Conservation (phyloP, 2,888 invertebrate genomes). For the Drosophila neotestacea region DNA sequence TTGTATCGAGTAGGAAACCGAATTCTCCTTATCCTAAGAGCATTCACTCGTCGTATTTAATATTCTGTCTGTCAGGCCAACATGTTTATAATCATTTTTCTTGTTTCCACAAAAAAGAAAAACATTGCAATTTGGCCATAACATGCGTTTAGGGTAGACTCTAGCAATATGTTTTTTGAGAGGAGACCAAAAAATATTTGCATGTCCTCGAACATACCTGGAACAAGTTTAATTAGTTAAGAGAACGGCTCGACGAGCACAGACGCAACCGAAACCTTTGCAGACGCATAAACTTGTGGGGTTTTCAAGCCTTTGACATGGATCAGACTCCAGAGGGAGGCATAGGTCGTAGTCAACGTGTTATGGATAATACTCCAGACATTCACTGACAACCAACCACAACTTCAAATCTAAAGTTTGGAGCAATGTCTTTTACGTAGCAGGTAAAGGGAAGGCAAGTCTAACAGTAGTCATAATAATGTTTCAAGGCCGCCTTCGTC, state of each 20-base stretch:
- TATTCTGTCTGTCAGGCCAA: slow-evolving; percentile 40
- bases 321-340: slow-evolving; percentile 56
- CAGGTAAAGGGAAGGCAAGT: slow-evolving; percentile 16
- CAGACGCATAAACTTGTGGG: slow-evolving; percentile 53
- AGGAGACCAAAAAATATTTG: slow-evolving; percentile 55
- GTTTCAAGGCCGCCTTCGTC: slow-evolving; percentile 73
- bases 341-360: slow-evolving; percentile 68
- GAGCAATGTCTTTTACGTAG: slow-evolving; percentile 11
- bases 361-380: slow-evolving; percentile 33
- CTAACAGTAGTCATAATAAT: slow-evolving; percentile 74
- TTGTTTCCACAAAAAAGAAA: slow-evolving; percentile 51
- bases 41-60: slow-evolving; percentile 14
- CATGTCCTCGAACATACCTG: slow-evolving; percentile 51
- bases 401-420: slow-evolving; percentile 71
- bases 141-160: slow-evolving; percentile 51
- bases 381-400: slow-evolving; percentile 69
- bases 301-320: slow-evolving; percentile 51
- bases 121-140: slow-evolving; percentile 52
- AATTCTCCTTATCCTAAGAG: background rate
- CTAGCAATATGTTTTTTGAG: slow-evolving; percentile 25
- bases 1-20: background rate
- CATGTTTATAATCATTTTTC: slow-evolving; percentile 71
- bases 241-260: slow-evolving; percentile 24
- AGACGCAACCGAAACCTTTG: slow-evolving; percentile 21
- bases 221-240: slow-evolving; percentile 75